Base-by-base conservation (phyloP, 2,888 invertebrate genomes). In the Drosophila maculinotata region DNA sequence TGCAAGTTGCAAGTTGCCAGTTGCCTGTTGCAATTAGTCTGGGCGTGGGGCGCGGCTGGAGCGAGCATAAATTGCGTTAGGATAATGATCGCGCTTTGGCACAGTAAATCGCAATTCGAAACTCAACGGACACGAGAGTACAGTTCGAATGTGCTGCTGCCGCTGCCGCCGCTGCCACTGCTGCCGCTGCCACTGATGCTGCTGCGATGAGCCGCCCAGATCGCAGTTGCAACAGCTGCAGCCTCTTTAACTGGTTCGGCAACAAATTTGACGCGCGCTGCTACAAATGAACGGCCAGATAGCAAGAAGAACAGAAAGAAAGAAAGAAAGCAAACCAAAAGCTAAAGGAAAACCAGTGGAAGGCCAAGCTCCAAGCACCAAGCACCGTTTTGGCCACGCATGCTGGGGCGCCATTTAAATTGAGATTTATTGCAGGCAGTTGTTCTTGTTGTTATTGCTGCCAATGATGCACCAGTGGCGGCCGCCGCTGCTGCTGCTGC, bases 321-420 rank as follows among this genome's bases (percentile, higher is more conserved):
- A 51, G 48, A 69, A 67, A 69, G 69, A 64, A 42, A 67, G 44
- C 23, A 52, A 56, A 42, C 28, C 39, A 69, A 68, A 63, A 65
- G 66, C 76, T 64, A 63, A 69, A 82, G 73, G 76, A 79, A 79
- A 88, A 85, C 80, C 72, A 56, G 86, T 81, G 78, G 76, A 76
- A 83, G 69, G 76, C 58, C 53, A 62, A 12, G 9, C 42, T 1
- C 26, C 59, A 53, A 66, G 66, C 57, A 41, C 28, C 67, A 79
- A 65, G 65, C 67, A 80, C 81, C 81, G 81, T 81, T 87, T 84
- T 74, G 74, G 78, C 87, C 86, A 87, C 83, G 83, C 83, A 84
- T 87, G 87, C 83, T 81, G 87, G 88, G 90, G 90, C 90, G 90
- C 90, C 90, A 90, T 88, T 89, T 89, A 85, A 90, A 90, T 90